A percentile compares a stretch with the other conserved stretches of the same genome.
phyloP scores from a whole-genome alignment of 1,140 invertebrate genomes.

The Cherax destructor region DNA sequence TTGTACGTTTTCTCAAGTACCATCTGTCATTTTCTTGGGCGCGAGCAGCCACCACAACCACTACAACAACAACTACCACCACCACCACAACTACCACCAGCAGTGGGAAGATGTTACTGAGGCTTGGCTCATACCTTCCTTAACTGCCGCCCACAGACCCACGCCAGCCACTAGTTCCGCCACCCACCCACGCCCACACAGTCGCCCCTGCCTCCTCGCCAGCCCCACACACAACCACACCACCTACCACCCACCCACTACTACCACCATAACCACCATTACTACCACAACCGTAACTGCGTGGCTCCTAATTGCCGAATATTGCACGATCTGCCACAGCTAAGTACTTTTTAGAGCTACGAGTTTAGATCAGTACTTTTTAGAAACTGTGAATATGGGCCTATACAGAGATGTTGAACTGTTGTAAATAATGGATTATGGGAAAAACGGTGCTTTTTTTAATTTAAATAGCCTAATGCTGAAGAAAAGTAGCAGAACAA shows the following conservation, averaged over 20 bases:
- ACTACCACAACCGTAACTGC: conserved; percentile 59
- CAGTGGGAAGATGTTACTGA: conserved; percentile 62
- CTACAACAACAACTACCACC: conserved; percentile 15
- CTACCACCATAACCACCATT: conserved; percentile 63
- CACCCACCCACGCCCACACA: conserved; percentile 59
- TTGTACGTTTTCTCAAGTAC: conserved; percentile 11
- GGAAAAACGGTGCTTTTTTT: no score
- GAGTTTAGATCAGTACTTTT: neutral
- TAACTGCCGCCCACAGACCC: conserved; percentile 54
- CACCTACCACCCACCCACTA: conserved; percentile 35
- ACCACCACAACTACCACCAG: conserved; percentile 55
- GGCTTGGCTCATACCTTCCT: conserved; percentile 57
- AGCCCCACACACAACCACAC: conserved; percentile 5
- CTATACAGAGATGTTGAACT: no score
- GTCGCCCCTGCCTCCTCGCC: conserved; percentile 48
- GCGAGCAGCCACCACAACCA: neutral
- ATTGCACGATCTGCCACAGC: conserved; percentile 44
- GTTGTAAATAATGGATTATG: no score
- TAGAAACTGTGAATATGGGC: no score
- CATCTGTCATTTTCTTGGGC: conserved; percentile 12
- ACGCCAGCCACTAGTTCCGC: conserved; percentile 41
- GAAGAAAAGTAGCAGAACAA: no score
- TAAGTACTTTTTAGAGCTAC: conserved; percentile 49
- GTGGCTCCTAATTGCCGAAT: conserved; percentile 48
- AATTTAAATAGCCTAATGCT: no score